Evolutionary conservation across 2,113 vertebrate species (phyloP), one percentile per base, ranked within the genome.

Genomic region (Alligator mississippiensis): DNA sequence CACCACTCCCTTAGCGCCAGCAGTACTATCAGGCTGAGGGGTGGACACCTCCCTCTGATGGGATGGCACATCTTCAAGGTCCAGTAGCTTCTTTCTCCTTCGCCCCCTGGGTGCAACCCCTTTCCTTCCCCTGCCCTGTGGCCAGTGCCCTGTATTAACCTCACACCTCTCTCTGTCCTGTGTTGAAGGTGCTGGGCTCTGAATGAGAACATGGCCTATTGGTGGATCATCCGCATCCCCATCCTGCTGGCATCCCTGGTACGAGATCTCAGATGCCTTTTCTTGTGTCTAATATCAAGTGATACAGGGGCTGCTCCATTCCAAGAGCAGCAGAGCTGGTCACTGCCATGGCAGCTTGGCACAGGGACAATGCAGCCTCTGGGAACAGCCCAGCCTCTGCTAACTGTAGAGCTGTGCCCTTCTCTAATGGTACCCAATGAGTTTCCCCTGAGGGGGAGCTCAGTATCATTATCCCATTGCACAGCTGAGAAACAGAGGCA

Each of bases 201-300:
- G 72, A 99, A 99, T 1, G 98, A 98, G 83, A 99, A 98, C 95
- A 98, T 98, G 98, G 97, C 96, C 47, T 98, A 98, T 94, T 99
- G 98, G 98, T 98, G 98, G 98, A 98, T 99, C 77, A 98, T 99
- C 90, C 98, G 98, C 86, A 97, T 98, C 60, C 98, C 98, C 18
- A 98, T 99, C 92, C 97, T 98, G 78, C 97, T 98, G 8, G 98
- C 97, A n/a, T 98, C 98, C 28, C 72, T 98, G 86, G 98, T 98
- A 97, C 88, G 97, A 21, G 55, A 10, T 61, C 58, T 60, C 58
- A 25, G 55, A 19, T 5, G 38, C 6, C 47, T 63, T 12, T 75
- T 24, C 0, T 1, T 28, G 30, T n/a, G 15, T 58, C 8, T 11
- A 16, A 63, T 21, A 11, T 17, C 4, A 58, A 54, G 30, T 0